phyloP scores from a whole-genome alignment of 2,797 vertebrate species.

The Podarcis lilfordi region DNA sequence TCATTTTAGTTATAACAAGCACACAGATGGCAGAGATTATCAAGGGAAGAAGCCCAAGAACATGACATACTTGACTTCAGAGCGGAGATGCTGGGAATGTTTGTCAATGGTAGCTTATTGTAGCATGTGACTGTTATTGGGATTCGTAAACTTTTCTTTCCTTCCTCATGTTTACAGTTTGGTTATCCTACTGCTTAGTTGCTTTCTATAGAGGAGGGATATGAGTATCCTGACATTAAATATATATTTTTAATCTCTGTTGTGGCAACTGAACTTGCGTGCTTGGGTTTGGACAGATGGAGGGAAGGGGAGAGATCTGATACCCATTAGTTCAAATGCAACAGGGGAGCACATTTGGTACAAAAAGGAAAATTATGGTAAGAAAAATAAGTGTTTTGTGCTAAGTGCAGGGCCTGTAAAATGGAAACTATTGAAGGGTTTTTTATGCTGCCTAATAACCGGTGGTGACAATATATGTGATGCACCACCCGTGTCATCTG shows the following conservation, averaged over 20 bases:
- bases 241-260: neutral
- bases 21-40: constrained; percentile 23
- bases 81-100: neutral
- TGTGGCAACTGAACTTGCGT: neutral
- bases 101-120: neutral
- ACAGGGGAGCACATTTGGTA: neutral
- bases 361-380: neutral
- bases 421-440: neutral
- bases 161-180: neutral
- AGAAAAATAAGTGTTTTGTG: neutral
- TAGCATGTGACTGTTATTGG: neutral
- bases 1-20: neutral
- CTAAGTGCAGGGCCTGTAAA: neutral
- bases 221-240: neutral
- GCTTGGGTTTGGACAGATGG: neutral
- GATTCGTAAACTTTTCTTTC: neutral
- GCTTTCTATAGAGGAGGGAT: neutral
- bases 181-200: neutral
- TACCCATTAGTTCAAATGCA: neutral
- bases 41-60: neutral
- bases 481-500: neutral
- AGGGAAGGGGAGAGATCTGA: neutral
- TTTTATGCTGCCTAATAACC: neutral
- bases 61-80: neutral
- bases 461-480: neutral